Conservation (phyloP, 2,888 invertebrate genomes). For the Galerucella calmariensis region DNA sequence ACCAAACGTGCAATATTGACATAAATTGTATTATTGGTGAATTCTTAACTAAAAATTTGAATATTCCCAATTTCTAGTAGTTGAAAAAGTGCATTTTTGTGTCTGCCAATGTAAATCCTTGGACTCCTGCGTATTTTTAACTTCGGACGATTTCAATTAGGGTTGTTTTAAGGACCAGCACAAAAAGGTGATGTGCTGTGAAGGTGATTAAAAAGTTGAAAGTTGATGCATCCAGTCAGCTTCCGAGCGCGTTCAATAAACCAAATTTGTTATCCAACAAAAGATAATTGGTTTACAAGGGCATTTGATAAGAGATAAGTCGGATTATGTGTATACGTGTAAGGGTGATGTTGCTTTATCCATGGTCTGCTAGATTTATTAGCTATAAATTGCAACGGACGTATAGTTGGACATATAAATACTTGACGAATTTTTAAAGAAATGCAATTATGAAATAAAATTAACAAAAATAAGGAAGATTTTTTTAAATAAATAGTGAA, state of each 20-base stretch:
- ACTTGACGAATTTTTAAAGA: not conserved
- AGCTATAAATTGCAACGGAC: constrained; percentile 58
- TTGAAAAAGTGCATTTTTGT: not conserved
- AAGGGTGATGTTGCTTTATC: constrained; percentile 39
- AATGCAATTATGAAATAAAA: too few species aligned
- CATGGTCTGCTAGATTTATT: constrained; percentile 54
- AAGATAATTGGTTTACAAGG: constrained; percentile 52
- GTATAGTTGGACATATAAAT: constrained; percentile 20
- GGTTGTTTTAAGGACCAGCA: not conserved
- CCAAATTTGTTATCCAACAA: constrained; percentile 42
- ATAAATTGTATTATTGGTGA: not conserved
- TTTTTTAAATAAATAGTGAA: too few species aligned
- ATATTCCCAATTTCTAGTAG: too few species aligned
- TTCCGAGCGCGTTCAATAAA: constrained; percentile 22
- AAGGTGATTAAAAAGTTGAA: constrained; percentile 16
- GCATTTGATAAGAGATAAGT: constrained; percentile 51
- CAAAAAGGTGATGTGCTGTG: not conserved
- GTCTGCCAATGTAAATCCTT: not conserved
- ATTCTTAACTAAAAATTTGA: too few species aligned
- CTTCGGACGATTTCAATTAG: not conserved
- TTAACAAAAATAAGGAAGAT: too few species aligned
- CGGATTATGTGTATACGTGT: constrained; percentile 46
- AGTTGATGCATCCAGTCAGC: constrained; percentile 4
- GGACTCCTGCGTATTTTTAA: not conserved
- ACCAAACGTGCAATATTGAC: constrained; percentile 37